Base-by-base conservation (phyloP, 2,888 invertebrate genomes). In the Miltochrista miniata region DNA sequence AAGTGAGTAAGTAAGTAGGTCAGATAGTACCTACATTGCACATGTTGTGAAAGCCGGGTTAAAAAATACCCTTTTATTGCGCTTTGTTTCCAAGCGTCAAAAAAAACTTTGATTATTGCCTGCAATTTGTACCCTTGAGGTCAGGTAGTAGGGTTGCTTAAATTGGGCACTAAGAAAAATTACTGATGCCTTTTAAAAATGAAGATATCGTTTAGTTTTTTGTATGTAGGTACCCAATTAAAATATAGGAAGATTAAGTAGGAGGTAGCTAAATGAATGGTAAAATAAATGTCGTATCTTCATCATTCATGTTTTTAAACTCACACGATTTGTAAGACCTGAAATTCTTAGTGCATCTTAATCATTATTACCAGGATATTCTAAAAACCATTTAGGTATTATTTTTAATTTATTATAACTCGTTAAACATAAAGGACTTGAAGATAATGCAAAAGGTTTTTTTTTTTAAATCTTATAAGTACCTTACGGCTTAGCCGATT, bases 1-100 rank as follows among this genome's bases (percentile, higher is more conserved):
- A 90, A 86, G 89, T 87, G 85, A 87, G 85, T 89, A 77, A 75
- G 78, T 78, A 90, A 88, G 89, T 91, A 87, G 90, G 90, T 90
- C 88, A 87, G 80, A 81, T 81, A 82, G 78, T 76, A 82, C 18
- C 18, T 24, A 24, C 84, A 88, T 87, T 87, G 90, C 91, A 90
- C 85, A 91, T 91, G 91, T 85, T 87, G 88, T 87, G 87, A 89
- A 90, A 90, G 90, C 88, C n/a, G 79, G 52, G 70, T 70, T 78
- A 87, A 90, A 89, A 90, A 90, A 88, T 81, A 68, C 77, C 89
- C 90, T 81, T 76, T 70, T 76, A 81, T 78, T 80, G 74, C 77
- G 81, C 83, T 88, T 90, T 90, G 90, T 90, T 90, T 90, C 82
- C 77, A 75, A 59, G 63, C 63, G 58, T 49, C 64, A 77, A 85